Evolutionary conservation across 2,888 invertebrate genomes (phyloP), one percentile per base, ranked within the genome.

Genomic region (Agonopterix heracliana): DNA sequence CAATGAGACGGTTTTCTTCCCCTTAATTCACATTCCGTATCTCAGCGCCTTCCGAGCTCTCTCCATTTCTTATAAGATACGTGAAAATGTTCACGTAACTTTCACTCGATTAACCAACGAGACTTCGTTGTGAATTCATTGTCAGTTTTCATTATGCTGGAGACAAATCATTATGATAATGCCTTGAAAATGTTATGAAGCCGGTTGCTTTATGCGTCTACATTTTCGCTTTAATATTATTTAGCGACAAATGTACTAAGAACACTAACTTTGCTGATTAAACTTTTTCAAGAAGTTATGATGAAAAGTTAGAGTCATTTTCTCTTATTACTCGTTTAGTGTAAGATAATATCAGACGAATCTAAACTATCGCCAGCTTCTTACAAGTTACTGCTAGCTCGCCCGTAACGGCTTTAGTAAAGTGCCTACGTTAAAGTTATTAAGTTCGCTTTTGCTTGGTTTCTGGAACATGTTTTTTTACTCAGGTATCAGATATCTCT

Each of bases 61-160:
- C 73, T 73, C 69, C 76, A 76, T 78, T 81, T 74, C 77, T 78
- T 74, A 68, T 66, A 68, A 68, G 74, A 74, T 74, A 80, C 71
- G 80, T 79, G 74, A 75, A 75, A 76, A 51, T 66, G 75, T 66
- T 80, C 81, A 76, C 80, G 77, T 78, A 82, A 78, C 81, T 84
- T 79, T 76, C 81, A 70, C 78, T 78, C 82, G 78, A 85, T 85
- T 85, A 83, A 81, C 74, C 78, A 76, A 66, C 65, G 64, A 70
- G 68, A 65, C 68, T 73, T 73, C 68, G 68, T 73, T 76, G 71
- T 72, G 75, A 81, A 78, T 78, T 75, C 71, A 67, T 64, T 65
- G 70, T 63, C 73, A 69, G 69, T 77, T 79, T 72, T 71, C 76
- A 73, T 74, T 74, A 70, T 68, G 65, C 70, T 71, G 63, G 62